A percentile compares a stretch with the other conserved stretches of the same genome.
These are phyloP conservation scores for Leiothrix lutea DNA, from an alignment of 2,113 vertebrate species.

Conservation along the genomic window DNA sequence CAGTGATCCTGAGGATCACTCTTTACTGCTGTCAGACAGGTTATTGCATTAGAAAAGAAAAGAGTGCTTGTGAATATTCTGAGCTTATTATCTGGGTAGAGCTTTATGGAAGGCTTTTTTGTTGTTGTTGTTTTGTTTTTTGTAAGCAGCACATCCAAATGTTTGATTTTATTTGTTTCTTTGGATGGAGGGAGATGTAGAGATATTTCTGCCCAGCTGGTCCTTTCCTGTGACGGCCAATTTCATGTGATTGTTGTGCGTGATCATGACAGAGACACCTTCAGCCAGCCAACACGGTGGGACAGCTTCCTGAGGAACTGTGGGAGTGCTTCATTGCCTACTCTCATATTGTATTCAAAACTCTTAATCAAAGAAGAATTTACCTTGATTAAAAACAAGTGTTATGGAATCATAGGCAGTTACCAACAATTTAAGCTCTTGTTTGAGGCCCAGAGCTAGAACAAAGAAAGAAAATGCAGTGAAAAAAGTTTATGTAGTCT, in stretches of 20 bases:
- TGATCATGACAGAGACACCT: background rate
- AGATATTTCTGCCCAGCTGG: background rate
- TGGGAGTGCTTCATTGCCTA: background rate
- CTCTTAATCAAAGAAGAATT: conserved; percentile 34
- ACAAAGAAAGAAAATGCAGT: conserved; percentile 42
- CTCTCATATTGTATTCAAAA: background rate
- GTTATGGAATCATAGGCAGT: conserved; percentile 31
- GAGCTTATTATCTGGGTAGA: background rate
- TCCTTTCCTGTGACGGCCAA: background rate
- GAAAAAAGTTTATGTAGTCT: background rate
- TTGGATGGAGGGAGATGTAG: background rate
- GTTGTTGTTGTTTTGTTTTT: no score
- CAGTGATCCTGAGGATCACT: background rate
- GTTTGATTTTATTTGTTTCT: background rate
- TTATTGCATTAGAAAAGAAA: background rate
- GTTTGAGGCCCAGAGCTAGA: conserved; percentile 12
- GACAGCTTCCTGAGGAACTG: background rate
- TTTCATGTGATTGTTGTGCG: background rate
- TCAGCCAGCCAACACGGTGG: background rate
- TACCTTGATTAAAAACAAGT: conserved; percentile 71
- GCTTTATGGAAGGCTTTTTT: background rate
- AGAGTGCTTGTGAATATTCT: background rate
- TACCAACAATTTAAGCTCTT: conserved; percentile 24
- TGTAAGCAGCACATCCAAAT: background rate
- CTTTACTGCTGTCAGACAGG: background rate